Percentiles rank a stretch among this genome's conserved stretches.
phyloP scores from a whole-genome alignment of 2,888 invertebrate genomes.

The Nymphalis polychloros region DNA sequence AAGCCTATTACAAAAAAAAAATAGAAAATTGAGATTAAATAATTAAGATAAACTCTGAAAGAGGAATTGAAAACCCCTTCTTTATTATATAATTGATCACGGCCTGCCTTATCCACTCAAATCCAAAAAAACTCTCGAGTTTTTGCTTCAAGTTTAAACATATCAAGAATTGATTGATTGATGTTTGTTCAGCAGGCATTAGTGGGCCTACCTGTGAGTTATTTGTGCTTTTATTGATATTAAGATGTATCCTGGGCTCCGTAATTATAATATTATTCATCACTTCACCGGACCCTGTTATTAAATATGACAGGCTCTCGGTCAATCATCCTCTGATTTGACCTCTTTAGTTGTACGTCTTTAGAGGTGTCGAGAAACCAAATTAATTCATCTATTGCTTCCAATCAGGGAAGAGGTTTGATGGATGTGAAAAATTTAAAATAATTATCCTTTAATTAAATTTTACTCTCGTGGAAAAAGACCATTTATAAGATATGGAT shows the following conservation, averaged over 20 bases:
- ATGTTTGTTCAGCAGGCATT: constrained; percentile 71
- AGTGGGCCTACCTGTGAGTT: constrained; percentile 58
- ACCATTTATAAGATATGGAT: constrained; percentile 1
- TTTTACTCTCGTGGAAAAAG: constrained; percentile 5
- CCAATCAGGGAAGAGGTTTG: constrained; percentile 30
- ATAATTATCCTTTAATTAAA: constrained; percentile 17
- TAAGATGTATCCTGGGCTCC: constrained; percentile 55
- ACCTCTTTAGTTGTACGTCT: constrained; percentile 29
- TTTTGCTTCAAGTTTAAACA: constrained; percentile 58
- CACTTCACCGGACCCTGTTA: constrained; percentile 42
- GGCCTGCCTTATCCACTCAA: constrained; percentile 18
- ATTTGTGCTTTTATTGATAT: constrained; percentile 71
- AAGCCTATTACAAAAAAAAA: no score
- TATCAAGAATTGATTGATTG: constrained; percentile 73
- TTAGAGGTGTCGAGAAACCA: constrained; percentile 31
- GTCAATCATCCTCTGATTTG: constrained; percentile 48
- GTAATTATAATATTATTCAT: constrained; percentile 68
- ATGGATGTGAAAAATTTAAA: constrained; percentile 25
- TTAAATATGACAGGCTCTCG: constrained; percentile 49
- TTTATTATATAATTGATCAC: neutral
- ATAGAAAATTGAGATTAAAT: no score
- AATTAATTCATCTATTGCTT: constrained; percentile 37
- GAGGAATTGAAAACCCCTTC: no score
- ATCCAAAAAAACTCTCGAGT: constrained; percentile 41
- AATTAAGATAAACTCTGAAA: no score